These are phyloP conservation scores for Chauna torquata DNA, from an alignment of 2,113 vertebrate genomes.

Conservation along the genomic window DNA sequence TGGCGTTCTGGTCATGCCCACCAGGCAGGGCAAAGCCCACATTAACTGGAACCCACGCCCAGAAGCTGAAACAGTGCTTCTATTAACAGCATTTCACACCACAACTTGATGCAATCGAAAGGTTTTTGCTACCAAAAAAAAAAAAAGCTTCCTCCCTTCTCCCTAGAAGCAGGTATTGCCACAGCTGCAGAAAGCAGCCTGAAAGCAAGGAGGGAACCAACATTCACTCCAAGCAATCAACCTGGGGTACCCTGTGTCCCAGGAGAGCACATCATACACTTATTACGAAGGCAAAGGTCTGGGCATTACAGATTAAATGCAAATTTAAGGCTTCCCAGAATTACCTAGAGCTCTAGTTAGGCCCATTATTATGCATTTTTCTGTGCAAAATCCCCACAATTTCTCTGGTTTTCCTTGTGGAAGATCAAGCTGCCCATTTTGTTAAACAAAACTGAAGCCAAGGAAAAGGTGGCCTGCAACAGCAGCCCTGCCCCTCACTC, in stretches of 20 bases:
- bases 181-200: background rate
- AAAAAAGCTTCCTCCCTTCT: background rate
- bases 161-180: background rate
- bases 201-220: background rate
- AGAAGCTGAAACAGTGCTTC: conserved; percentile 15
- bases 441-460: background rate
- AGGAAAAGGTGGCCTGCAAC: background rate
- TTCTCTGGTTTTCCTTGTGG: background rate
- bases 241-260: background rate
- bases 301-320: background rate
- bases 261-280: background rate
- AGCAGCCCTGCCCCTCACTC: background rate
- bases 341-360: background rate
- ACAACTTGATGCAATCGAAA: conserved; percentile 47
- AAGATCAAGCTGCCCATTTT: background rate
- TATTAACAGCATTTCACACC: conserved; percentile 3
- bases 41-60: conserved; percentile 33
- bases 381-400: background rate
- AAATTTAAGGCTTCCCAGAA: background rate
- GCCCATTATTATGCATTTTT: background rate
- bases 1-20: background rate
- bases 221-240: background rate
- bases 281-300: background rate
- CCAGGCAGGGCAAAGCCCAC: background rate
- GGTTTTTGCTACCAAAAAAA: background rate